Base-by-base conservation (phyloP, 2,113 vertebrate species). In the Mustelus asterias region DNA sequence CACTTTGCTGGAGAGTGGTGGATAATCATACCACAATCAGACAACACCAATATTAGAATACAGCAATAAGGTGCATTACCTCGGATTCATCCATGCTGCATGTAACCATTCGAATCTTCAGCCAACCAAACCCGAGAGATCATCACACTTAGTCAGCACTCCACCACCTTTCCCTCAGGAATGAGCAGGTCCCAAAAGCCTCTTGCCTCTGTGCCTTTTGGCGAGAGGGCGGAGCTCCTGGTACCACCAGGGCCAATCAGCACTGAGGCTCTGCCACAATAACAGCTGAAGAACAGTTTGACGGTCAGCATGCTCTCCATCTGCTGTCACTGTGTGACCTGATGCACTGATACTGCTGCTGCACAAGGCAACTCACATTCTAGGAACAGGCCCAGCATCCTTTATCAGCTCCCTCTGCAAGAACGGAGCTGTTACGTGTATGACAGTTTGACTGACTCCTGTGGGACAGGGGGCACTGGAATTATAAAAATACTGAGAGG, bases 271-370 rank as follows among this genome's bases (percentile, higher is more conserved):
- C 58, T 37, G 58, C 89, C 58, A 92, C 9, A n/a, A 20, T 18
- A 92, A 16, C 89, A 92, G 89, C 89, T 92, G 89, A 65, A 58
- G 58, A 92, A 92, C 89, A 92, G 89, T 92, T 63, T 63, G 60
- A 37, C 8, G 1, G 60, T 92, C 89, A 80, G 78, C 78, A 41
- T 65, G 58, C 5, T 37, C 58, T 92, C 89, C 89, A 92, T 92
- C 89, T 92, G 89, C 89, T 65, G 54, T 63, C 89, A 92, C 14
- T 63, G 29, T 33, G 89, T 20, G 33, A 37, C 58, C 89, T n/a
- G n/a, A 41, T 16, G 78, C n/a, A 41, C 14, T 80, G 86, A 60
- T 26, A 89, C 29, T 29, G 54, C 86, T 89, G 44, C 44, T 54
- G 58, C 29, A 63, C 33, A 33, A 92, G 48, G 58, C 58, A 37